A percentile compares a stretch with the other conserved stretches of the same genome.
Conservation (phyloP, 2,888 invertebrate genomes). For the Drosophila colorata region DNA sequence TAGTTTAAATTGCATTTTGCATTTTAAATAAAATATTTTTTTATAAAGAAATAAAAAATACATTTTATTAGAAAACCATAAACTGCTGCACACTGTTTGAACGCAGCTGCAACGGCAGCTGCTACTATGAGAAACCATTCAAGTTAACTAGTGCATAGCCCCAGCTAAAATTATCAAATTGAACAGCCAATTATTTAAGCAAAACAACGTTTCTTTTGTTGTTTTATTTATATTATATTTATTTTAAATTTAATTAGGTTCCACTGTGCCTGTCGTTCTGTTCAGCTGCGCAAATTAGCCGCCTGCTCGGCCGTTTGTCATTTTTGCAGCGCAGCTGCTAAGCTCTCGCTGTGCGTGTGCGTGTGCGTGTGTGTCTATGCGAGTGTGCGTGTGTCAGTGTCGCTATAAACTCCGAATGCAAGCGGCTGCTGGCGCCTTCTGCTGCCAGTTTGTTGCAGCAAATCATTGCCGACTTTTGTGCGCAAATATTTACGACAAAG, state of each 20-base stretch:
- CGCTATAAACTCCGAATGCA: conserved; percentile 42
- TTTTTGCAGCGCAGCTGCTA: conserved; percentile 41
- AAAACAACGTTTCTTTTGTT: neutral
- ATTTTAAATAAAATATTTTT: no score
- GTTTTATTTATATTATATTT: neutral
- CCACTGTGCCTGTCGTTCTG: conserved; percentile 58
- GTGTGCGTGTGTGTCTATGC: conserved; percentile 16
- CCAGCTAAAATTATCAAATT: conserved; percentile 18
- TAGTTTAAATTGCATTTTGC: no score
- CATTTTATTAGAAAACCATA: neutral
- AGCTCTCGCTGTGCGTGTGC: conserved; percentile 21
- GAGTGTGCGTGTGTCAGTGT: conserved; percentile 12
- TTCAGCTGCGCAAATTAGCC: conserved; percentile 72
- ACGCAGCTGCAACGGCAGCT: neutral
- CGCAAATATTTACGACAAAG: conserved; percentile 77
- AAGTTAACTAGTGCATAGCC: conserved; percentile 13
- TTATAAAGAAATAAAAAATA: no score
- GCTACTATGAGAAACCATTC: conserved; percentile 5
- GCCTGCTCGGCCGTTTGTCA: conserved; percentile 53
- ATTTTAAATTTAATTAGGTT: neutral
- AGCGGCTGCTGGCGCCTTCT: conserved; percentile 31
- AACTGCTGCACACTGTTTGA: conserved; percentile 3
- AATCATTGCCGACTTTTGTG: conserved; percentile 81
- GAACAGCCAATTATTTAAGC: conserved; percentile 1
- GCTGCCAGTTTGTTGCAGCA: conserved; percentile 64